These are phyloP conservation scores for Anisognathus igniventris DNA, from an alignment of 2,797 vertebrate genomes.

Conservation along the genomic window DNA sequence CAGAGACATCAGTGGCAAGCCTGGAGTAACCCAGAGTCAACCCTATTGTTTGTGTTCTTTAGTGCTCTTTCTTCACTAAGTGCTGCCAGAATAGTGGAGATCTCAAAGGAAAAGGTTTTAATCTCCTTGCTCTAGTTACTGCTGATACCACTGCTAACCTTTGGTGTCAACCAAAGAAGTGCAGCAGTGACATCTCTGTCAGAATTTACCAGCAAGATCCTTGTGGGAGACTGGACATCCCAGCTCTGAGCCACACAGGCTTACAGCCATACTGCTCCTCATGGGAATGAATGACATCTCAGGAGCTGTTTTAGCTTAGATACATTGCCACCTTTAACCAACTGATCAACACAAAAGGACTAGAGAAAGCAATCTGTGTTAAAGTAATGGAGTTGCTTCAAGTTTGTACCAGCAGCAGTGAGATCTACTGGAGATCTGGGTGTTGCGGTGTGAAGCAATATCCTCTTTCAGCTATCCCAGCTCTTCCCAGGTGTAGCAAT, in stretches of 20 bases:
- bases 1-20: neutral
- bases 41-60: neutral
- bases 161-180: neutral
- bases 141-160: neutral
- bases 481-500: too few relatives aligned
- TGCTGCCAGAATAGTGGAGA: neutral
- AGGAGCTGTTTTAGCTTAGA: neutral
- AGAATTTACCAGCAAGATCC: neutral
- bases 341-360: neutral
- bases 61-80: neutral
- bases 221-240: neutral
- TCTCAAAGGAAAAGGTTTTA: neutral
- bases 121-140: neutral
- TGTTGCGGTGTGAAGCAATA: too few relatives aligned
- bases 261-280: neutral
- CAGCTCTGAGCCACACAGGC: neutral
- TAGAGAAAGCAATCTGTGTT: neutral
- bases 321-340: neutral
- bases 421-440: neutral
- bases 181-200: neutral
- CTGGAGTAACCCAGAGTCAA: neutral
- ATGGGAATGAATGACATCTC: neutral
- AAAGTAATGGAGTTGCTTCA: neutral
- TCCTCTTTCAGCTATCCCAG: too few relatives aligned
- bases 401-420: neutral